Conservation (phyloP, 1,140 invertebrate genomes). For the Halyomorpha halys region DNA sequence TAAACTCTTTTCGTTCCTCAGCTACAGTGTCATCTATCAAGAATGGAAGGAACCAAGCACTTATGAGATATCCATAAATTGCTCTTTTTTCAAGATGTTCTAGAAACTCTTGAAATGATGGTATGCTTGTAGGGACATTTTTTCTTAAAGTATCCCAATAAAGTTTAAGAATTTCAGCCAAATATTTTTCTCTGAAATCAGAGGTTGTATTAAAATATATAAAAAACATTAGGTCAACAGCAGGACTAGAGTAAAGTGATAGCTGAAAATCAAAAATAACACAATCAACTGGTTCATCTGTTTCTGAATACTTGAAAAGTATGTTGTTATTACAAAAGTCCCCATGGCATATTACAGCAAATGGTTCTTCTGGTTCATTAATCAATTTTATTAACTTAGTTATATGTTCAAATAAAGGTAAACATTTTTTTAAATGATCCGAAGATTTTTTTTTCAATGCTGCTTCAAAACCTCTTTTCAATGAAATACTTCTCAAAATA, state of each 20-base stretch:
- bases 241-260: slow-evolving; percentile 35
- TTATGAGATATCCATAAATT: slow-evolving; percentile 35
- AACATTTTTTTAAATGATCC: neutral
- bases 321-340: slow-evolving; percentile 47
- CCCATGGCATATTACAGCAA: slow-evolving; percentile 41
- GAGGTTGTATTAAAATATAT: slow-evolving; percentile 35
- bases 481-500: neutral
- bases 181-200: slow-evolving; percentile 29
- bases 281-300: slow-evolving; percentile 28
- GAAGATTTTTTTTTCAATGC: neutral
- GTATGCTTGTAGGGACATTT: slow-evolving; percentile 11
- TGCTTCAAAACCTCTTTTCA: slow-evolving; percentile 17
- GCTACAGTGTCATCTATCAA: slow-evolving; percentile 24
- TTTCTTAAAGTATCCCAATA: slow-evolving; percentile 33
- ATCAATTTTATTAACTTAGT: slow-evolving; percentile 8
- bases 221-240: slow-evolving; percentile 37
- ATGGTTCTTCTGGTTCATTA: slow-evolving; percentile 33
- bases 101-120: slow-evolving; percentile 31
- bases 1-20: too few relatives aligned
- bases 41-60: slow-evolving; percentile 33
- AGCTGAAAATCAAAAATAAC: slow-evolving; percentile 39
- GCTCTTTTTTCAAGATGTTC: slow-evolving; percentile 33
- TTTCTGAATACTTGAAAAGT: slow-evolving; percentile 37
- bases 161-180: slow-evolving; percentile 32
- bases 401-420: neutral